These are phyloP conservation scores for Drosophila pruinosa DNA, from an alignment of 1,140 invertebrate species.

Conservation along the genomic window DNA sequence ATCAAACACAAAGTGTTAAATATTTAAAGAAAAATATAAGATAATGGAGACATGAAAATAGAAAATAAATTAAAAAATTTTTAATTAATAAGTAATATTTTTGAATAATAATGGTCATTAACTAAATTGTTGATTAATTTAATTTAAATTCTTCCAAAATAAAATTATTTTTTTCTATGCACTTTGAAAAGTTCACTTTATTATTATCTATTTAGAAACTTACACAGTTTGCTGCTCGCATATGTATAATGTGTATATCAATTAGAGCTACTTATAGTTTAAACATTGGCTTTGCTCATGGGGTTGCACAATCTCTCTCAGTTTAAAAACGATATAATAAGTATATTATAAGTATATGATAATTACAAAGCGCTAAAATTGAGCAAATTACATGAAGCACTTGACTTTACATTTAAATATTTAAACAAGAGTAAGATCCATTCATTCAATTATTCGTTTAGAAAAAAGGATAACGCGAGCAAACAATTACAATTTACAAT, in stretches of 20 bases:
- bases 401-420: conserved; percentile 51
- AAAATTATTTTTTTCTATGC: conserved; percentile 10
- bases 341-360: conserved; percentile 8
- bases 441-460: conserved; percentile 9
- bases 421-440: neutral
- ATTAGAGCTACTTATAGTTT: conserved; percentile 71
- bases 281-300: conserved; percentile 72
- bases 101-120: too few relatives aligned
- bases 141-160: neutral
- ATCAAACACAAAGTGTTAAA: too few relatives aligned
- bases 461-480: conserved; percentile 48
- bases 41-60: neutral
- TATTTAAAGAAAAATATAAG: neutral
- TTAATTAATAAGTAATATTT: too few relatives aligned
- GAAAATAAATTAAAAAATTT: too few relatives aligned
- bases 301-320: conserved; percentile 37
- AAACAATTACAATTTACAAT: conserved; percentile 57
- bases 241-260: conserved; percentile 56
- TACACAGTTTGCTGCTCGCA: conserved; percentile 39
- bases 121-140: too few relatives aligned
- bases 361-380: conserved; percentile 74
- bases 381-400: conserved; percentile 76
- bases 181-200: conserved; percentile 49
- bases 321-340: conserved; percentile 34
- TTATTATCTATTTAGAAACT: conserved; percentile 61